phyloP scores from a whole-genome alignment of 2,797 vertebrate species.

The Acanthurus tractus region DNA sequence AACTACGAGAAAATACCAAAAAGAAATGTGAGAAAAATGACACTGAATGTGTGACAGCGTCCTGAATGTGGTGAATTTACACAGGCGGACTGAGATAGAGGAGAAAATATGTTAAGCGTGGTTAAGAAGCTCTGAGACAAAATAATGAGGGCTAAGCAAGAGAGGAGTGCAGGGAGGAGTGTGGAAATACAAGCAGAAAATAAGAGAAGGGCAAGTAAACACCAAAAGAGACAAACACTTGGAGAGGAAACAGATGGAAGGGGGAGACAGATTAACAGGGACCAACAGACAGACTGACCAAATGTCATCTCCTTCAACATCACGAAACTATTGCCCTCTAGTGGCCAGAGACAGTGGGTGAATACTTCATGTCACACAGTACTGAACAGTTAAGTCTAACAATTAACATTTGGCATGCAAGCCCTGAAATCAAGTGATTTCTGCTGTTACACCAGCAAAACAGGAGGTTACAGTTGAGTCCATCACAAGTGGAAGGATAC shows the following conservation, averaged over 20 bases:
- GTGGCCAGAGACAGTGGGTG: neutral
- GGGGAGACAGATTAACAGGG: neutral
- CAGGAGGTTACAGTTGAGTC: too few species aligned
- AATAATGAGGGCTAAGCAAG: neutral
- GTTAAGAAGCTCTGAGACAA: neutral
- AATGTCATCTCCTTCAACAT: neutral
- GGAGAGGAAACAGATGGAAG: neutral
- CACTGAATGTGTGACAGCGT: neutral
- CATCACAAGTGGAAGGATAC: too few species aligned
- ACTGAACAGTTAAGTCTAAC: neutral
- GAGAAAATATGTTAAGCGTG: too few species aligned
- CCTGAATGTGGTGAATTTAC: neutral
- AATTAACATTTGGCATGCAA: neutral
- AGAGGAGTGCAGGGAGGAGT: neutral
- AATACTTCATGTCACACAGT: neutral
- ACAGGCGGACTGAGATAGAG: neutral
- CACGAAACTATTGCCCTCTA: constrained; percentile 35
- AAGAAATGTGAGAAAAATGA: neutral
- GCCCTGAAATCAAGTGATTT: neutral
- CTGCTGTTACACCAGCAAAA: too few species aligned
- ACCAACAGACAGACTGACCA: neutral
- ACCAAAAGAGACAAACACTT: too few species aligned
- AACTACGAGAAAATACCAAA: neutral
- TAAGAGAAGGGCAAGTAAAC: too few species aligned
- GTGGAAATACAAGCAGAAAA: neutral